A percentile compares a stretch with the other conserved stretches of the same genome.
Conservation (phyloP, 2,113 vertebrate species). For the Amphilophus citrinellus region DNA sequence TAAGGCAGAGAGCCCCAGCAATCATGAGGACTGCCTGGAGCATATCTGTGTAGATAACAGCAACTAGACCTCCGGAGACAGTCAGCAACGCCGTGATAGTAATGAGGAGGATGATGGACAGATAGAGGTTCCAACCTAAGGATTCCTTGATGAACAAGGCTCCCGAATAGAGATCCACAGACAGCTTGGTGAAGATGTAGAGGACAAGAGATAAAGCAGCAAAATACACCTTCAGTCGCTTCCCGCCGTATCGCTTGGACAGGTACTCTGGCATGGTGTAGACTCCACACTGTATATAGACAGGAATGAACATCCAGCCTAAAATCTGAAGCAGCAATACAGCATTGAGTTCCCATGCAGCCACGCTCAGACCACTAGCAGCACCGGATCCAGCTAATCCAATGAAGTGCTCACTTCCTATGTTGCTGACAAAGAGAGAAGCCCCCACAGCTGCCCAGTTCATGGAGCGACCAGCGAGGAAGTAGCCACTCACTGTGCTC, state of each 20-base stretch:
- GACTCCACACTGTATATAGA: slow-evolving; percentile 93
- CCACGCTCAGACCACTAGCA: slow-evolving; percentile 92
- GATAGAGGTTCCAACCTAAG: slow-evolving; percentile 95
- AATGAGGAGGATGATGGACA: slow-evolving; percentile 94
- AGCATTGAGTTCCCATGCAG: slow-evolving; percentile 96
- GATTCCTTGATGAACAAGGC: slow-evolving; percentile 98
- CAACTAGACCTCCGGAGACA: slow-evolving; percentile 92
- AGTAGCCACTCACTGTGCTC: slow-evolving; percentile 95
- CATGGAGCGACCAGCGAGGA: slow-evolving; percentile 96
- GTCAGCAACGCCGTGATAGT: slow-evolving; percentile 93
- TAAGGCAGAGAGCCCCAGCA: slow-evolving; percentile 90
- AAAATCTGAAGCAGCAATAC: slow-evolving; percentile 93
- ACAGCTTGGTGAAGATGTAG: slow-evolving; percentile 97
- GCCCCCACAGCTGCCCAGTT: slow-evolving; percentile 93
- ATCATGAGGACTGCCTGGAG: slow-evolving; percentile 96
- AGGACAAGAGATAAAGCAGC: slow-evolving; percentile 91
- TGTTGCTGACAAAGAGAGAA: slow-evolving; percentile 98
- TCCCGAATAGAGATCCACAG: slow-evolving; percentile 95
- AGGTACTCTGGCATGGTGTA: slow-evolving; percentile 98
- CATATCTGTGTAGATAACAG: slow-evolving; percentile 96
- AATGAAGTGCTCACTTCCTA: slow-evolving; percentile 98
- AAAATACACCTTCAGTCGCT: slow-evolving; percentile 93
- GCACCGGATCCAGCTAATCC: slow-evolving; percentile 96
- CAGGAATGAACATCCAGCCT: slow-evolving; percentile 96
- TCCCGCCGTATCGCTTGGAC: slow-evolving; percentile 93